Base-by-base conservation (phyloP, 2,888 invertebrate genomes). In the Graphium colonna region DNA sequence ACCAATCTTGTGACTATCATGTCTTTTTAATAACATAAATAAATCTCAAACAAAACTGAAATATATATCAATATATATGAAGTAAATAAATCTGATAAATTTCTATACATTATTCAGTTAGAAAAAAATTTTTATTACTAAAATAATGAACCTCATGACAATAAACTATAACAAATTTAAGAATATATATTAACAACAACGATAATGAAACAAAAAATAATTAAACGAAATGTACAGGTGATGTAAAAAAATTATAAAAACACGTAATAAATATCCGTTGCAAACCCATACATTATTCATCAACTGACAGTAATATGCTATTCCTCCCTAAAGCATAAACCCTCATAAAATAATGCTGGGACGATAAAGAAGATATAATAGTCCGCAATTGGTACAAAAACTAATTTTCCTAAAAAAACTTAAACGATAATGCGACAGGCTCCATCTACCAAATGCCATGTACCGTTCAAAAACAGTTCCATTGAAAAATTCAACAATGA, bases 361-460 rank as follows among this genome's bases (percentile, higher is more conserved):
- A 44, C 36, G 36, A 16, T 52, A 42, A 42, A 16, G 17, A 21
- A 9, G 26, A 1, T 13, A 17, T 42, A 47, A 52, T 52, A 47
- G 47, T 9, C 43, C 15, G 7, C 41, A 48, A 48, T 43, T 52
- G 28, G 28, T 16, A 1, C 18, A 7, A 10, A 48, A 38, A 26
- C 42, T 33, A 49, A 33, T 52, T 36, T 51, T 55, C 17, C 28
- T 18, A 39, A 18, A 50, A 50, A 46, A 45, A 42, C 12, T 12
- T 12, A 10, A 38, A 40, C 26, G 18, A 36, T 48, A 52, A 47
- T 43, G 39, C 43, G 48, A 53, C 48, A 49, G 53, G 28, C 39
- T 43, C 48, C 44, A 44, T 53, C 38, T 18, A 15, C 48, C 53
- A 53, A 53, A 53, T 53, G 53, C 17, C 42, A 53, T 44, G 8